Conservation (phyloP, 1,140 invertebrate species). For the Drosophila baimaii region DNA sequence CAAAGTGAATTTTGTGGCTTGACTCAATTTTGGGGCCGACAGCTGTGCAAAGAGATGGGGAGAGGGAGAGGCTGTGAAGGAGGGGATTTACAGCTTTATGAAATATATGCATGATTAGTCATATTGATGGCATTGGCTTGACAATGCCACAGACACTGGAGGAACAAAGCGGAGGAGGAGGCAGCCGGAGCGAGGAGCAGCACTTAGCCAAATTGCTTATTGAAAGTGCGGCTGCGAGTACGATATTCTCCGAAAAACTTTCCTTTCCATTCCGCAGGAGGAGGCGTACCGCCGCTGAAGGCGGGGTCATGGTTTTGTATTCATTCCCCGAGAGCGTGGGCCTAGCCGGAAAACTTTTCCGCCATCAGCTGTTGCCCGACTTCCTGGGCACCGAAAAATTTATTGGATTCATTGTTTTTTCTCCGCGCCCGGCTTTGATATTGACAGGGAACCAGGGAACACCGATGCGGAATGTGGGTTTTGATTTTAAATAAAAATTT, state of each 20-base stretch:
- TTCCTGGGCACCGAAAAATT: conserved; percentile 31
- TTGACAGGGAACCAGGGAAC: conserved; percentile 28
- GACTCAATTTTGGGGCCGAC: conserved; percentile 75
- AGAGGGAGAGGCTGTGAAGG: not conserved
- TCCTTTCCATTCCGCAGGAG: conserved; percentile 16
- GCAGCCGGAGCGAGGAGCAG: conserved; percentile 9
- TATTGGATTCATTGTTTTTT: conserved; percentile 68
- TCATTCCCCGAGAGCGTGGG: conserved; percentile 51
- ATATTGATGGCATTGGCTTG: conserved; percentile 71
- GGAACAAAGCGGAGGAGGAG: not conserved
- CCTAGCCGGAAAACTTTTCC: conserved; percentile 58
- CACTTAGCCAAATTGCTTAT: conserved; percentile 82
- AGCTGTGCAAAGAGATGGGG: conserved; percentile 48
- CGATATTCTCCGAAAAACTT: conserved; percentile 50
- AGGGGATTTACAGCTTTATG: conserved; percentile 50
- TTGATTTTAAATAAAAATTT: conserved; percentile 24
- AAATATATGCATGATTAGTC: conserved; percentile 81
- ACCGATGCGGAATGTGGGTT: conserved; percentile 31
- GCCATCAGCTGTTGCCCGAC: conserved; percentile 56
- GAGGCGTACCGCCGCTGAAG: conserved; percentile 12
- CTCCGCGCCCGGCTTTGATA: conserved; percentile 26
- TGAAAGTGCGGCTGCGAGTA: conserved; percentile 64
- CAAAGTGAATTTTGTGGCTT: conserved; percentile 81
- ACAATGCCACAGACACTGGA: conserved; percentile 43
- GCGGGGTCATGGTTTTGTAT: conserved; percentile 55